Evolutionary conservation across 2,797 vertebrate species (phyloP).

Genomic region (Oryzias dopingdopingensis): DNA sequence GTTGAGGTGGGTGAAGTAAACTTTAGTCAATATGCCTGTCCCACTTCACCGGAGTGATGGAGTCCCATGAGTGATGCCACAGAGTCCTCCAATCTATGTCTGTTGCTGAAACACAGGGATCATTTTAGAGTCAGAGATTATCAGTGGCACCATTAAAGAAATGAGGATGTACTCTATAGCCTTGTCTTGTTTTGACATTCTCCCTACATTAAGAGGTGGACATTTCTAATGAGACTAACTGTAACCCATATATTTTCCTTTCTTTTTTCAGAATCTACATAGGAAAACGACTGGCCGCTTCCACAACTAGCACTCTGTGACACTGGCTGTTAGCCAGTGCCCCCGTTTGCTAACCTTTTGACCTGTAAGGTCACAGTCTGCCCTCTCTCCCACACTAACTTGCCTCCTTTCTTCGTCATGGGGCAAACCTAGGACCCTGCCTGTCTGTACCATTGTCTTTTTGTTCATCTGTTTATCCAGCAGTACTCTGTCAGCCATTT

Average conservation of each 20-base stretch:
- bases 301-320: constrained; percentile 77
- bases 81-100: too few relatives aligned
- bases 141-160: too few relatives aligned
- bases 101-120: too few relatives aligned
- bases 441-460: constrained; percentile 40
- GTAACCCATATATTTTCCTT: constrained; percentile 1
- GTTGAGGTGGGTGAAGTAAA: too few relatives aligned
- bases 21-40: too few relatives aligned
- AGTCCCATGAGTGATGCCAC: too few relatives aligned
- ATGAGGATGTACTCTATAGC: too few relatives aligned
- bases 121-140: too few relatives aligned
- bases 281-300: constrained; percentile 77
- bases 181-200: too few relatives aligned
- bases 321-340: constrained; percentile 23
- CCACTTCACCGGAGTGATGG: too few relatives aligned
- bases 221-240: not conserved
- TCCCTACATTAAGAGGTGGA: not conserved
- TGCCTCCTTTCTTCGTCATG: constrained; percentile 42
- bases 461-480: constrained; percentile 21
- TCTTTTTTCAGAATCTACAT: constrained; percentile 75
- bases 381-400: constrained; percentile 38
- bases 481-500: constrained; percentile 33
- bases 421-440: constrained; percentile 55
- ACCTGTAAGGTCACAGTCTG: constrained; percentile 54
- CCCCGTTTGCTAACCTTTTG: constrained; percentile 36